Base-by-base conservation (phyloP, 1,140 invertebrate genomes). In the Bombus waltoni region DNA sequence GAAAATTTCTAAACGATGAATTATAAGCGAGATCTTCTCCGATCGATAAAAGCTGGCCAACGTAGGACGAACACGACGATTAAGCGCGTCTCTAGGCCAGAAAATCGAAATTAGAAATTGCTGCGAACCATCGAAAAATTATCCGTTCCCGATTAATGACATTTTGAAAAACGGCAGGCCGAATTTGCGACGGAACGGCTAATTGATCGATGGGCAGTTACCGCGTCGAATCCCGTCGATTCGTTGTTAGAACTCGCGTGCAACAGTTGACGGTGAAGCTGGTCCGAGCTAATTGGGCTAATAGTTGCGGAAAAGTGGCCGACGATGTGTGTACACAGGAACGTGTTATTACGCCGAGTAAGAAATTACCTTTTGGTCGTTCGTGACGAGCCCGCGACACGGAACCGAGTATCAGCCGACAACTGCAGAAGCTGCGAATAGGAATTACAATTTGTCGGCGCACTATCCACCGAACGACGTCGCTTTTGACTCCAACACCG, bases 221-320 rank as follows among this genome's bases (percentile, higher is more conserved):
- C 47, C 62, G 47, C 47, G 76, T 77, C 44, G 44, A 70, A 78
- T 57, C 44, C 32, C 62, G 72, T 76, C 72, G 81, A n/a, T 35
- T 44, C n/a, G 59, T 25, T 44, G 74, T 22, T 47, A 53, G 53
- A 57, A 57, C 73, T 70, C 47, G 53, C 57, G 81, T 83, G 81
- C 81, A 83, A 83, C 81, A 83, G 81, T 83, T 83, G 81, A 76
- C 81, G 81, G 18, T 38, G 44, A 44, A 40, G 25, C 15, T 35
- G 22, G 22, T 47, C 38, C 44, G 10, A 32, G 32, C 74, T 83
- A 83, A 83, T 83, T 83, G 81, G 44, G 62, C 44, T 83, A 83
- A 83, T 83, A 78, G 81, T 78, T 57, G 81, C 81, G 66, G 74
- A 83, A 83, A 83, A 83, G 81, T 83, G 81, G 81, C 81, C 65